Evolutionary conservation across 2,797 vertebrate species (phyloP), one percentile per base, ranked within the genome.

Genomic region (Notolepis coatsorum): DNA sequence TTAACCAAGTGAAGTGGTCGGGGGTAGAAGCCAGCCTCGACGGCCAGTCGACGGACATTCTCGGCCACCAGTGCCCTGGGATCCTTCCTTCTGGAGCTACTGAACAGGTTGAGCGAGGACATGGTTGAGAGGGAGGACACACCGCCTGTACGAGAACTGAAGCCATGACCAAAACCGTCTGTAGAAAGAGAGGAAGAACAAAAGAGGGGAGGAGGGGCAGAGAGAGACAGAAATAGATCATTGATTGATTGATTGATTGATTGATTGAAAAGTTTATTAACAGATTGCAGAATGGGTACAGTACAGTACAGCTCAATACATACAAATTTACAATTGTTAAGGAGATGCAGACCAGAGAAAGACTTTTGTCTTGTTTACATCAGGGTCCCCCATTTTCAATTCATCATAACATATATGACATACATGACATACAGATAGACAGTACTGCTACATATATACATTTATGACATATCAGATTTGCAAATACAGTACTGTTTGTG

Each of bases 41-140:
- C 68, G 1, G 93, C 94, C 66, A 99, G 89, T 0, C 97, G 87
- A 0, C 93, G 93, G 1, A 93, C 79, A 83, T 99, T 99, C 85
- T 99, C 97, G 46, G 68, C 85, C 68, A 98, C 94, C 46, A 95
- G 86, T 0, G 75, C 71, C 7, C 65, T 79, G 0, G 96, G 92
- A 87, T 99, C 97, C 68, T 91, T 91, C 39, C 96, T 73, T 52
- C 84, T 92, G 20, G 87, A 89, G 82, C 95, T 98, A 82, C 93
- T 91, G 91, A 96, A 97, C 75, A 98, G 93, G 64, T 99, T 99
- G 50, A 96, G 79, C 25, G 96, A 95, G 68, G 94, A 95, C 54
- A 98, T 82, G 2, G 94, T 94, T 2, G 91, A 87, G 82, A 96
- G 86, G 74, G 88, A 94, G 49, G 96, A 96, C 52, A 98, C 94